Base-by-base conservation (phyloP, 2,113 vertebrate genomes). In the Cyanoderma ruficeps region DNA sequence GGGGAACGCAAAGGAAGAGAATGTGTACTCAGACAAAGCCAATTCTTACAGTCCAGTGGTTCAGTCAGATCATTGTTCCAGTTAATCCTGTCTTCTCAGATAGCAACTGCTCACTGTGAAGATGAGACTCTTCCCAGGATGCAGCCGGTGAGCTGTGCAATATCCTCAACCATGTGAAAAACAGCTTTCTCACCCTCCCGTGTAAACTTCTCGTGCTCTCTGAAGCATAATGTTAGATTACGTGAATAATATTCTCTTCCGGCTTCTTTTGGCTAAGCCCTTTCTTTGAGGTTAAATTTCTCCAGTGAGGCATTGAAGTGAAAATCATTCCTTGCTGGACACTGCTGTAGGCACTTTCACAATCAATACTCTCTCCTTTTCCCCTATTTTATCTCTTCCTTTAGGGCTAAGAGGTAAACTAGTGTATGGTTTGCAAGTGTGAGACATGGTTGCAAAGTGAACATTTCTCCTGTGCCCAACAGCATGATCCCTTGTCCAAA, bases 61-160 rank as follows among this genome's bases (percentile, higher is more conserved):
- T 46, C 53, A 65, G 78, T 31, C 78, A 89, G 53, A 74, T 23
- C 77, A 85, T 89, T 95, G 91, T 94, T 96, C 70, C n/a, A 35
- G 63, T 72, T 94, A 96, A 96, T 96, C 94, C 87, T 77, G 41
- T 74, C 89, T 84, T 94, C 93, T 96, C 87, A 89, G 84, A 90
- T 61, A 87, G 70, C 81, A 83, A 63, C 61, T 72, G 72, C 37
- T 61, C 46, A 30, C 18, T 60, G 57, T 61, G 72, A 92, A 79
- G 61, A 82, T 50, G 74, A 87, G 41, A 76, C 22, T 72, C 39
- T 93, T 87, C 77, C 87, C 87, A 85, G 75, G 70, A 89, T 87
- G 61, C 42, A 85, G 50, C 31, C 0, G 0, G 53, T 89, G 84
- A 93, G 70, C 81, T 91, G 77, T 79, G 69, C 67, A 79, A 57